Evolutionary conservation across 2,888 invertebrate genomes (phyloP), one percentile per base, ranked within the genome.

Genomic region (Dusona sp.): DNA sequence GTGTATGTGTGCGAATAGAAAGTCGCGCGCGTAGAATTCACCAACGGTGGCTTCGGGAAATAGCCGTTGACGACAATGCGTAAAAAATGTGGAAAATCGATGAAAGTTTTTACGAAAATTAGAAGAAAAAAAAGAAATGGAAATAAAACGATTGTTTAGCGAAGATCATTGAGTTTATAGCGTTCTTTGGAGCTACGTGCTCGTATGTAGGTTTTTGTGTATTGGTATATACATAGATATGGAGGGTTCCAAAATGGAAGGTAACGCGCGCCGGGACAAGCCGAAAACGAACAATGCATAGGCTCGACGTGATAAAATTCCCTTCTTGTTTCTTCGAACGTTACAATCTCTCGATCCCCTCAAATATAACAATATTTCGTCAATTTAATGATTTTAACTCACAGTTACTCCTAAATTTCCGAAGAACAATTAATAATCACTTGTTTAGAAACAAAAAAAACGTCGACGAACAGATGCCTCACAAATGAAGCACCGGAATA

Each of bases 361-460:
- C n/a, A 38, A 67, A 67, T 38, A 16, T 38, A 67, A 48, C 42
- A 48, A 74, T 82, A 74, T 85, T 61, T 85, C 85, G 82, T 83
- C 74, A 79, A 85, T 78, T 4, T 65, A 74, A 79, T 48, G 51
- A 51, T 78, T 72, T 51, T 25, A 83, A 86, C 86, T 86, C 83
- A 86, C 86, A 79, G 85, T 86, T 86, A 83, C 80, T 83, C 79
- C 45, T 83, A 77, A 84, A 25, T 85, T 77, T 54, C 83, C 83
- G 86, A 61, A 64, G 86, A 86, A 83, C 80, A 68, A 80, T 42
- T 75, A 11, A 51, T 48, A 22, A 74, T 29, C 86, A 86, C 86
- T 86, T 73, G 68, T 85, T 67, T 73, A 73, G 61, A 61, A 64
- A 64, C 29, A 77, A 77, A 77, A 75, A 75, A 78, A 68, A 81